A percentile compares a stretch with the other conserved stretches of the same genome.
Evolutionary conservation across 2,888 invertebrate species (phyloP).

Genomic region (Trissolcus brochymenae): DNA sequence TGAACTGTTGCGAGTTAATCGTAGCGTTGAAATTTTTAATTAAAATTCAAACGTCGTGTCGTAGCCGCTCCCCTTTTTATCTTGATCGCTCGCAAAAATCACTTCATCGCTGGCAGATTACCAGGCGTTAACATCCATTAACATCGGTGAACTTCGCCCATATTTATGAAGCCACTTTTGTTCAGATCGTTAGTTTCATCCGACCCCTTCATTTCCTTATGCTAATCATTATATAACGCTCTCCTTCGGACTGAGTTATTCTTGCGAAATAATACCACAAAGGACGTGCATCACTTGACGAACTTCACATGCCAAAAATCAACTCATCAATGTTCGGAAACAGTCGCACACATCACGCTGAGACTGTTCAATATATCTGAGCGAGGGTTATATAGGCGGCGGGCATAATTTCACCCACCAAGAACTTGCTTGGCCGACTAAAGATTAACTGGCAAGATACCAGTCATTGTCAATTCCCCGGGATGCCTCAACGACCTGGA

Average conservation of each 20-base stretch:
- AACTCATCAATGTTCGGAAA: conserved; percentile 16
- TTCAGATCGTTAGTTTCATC: conserved; percentile 44
- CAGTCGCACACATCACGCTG: background rate
- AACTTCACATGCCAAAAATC: conserved; percentile 29
- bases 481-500: conserved; percentile 28
- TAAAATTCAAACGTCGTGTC: conserved; percentile 33
- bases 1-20: too few relatives aligned
- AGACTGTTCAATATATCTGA: conserved; percentile 23
- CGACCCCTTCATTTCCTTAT: conserved; percentile 45
- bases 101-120: conserved; percentile 33
- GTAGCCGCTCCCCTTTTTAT: background rate
- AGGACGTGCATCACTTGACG: conserved; percentile 31
- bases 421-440: conserved; percentile 20
- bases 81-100: conserved; percentile 35
- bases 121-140: conserved; percentile 49
- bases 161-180: conserved; percentile 52
- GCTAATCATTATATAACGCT: conserved; percentile 43
- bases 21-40: conserved; percentile 17
- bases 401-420: conserved; percentile 40
- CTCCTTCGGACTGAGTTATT: conserved; percentile 36
- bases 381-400: conserved; percentile 30
- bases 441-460: conserved; percentile 50
- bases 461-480: conserved; percentile 38
- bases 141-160: conserved; percentile 35
- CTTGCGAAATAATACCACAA: conserved; percentile 36